Base-by-base conservation (phyloP, 2,888 invertebrate species). In the Cephonodes hylas region DNA sequence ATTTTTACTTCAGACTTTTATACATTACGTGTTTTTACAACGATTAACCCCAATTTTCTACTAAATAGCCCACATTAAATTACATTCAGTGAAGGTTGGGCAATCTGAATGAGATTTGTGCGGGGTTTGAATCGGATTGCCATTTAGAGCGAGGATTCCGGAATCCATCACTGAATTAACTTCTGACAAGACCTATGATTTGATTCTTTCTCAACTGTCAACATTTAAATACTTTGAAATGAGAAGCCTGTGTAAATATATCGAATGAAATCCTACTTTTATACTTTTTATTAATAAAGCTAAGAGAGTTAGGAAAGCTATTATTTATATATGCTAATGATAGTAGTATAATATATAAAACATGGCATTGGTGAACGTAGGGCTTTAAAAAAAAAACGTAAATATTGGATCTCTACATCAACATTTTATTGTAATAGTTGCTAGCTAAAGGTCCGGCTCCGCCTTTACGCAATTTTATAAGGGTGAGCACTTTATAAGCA, bases 81-180 rank as follows among this genome's bases (percentile, higher is more conserved):
- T 4, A 20, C 18, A 48, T 57, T 58, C 38, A 46, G 57, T 45
- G 13, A 42, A 61, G 34, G 58, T 74, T 74, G 74, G 71, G 71
- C 73, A 74, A 77, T 75, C 73, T 75, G 77, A 77, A 80, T 79
- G 74, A 76, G 77, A 79, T 81, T 79, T 77, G 75, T 68, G 68
- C 63, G 67, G 69, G 77, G 72, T 73, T 82, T 70, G 72, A 69
- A 72, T 71, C 71, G 72, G 76, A 83, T 81, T 82, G 79, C 73
- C 78, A 80, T 85, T 84, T 84, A 84, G 75, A 71, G 67, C 66
- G 66, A 46, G 74, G 76, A 71, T 79, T 68, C 67, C 65, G 13
- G 69, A 74, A 78, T 74, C 76, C 76, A 63, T 72, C 71, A 71
- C 73, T 76, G 72, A 66, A 66, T 69, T 75, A 70, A 71, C 66